Base-by-base conservation (phyloP, 2,797 vertebrate genomes). In the Strix occidentalis region DNA sequence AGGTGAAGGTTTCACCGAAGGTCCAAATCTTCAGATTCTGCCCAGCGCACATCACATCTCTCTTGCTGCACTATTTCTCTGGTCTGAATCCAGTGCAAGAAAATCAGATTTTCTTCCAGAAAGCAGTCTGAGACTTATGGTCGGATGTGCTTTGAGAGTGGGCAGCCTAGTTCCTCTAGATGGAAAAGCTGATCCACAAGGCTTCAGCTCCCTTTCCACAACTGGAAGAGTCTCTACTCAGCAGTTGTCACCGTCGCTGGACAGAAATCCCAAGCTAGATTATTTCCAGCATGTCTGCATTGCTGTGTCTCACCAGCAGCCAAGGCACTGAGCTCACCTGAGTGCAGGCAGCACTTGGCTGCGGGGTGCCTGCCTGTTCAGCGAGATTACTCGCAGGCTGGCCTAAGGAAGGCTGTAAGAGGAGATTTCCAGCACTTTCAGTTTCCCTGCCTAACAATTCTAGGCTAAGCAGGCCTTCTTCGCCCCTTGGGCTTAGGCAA, bases 61-160 rank as follows among this genome's bases (percentile, higher is more conserved):
- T 66, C 41, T 46, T 43, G 46, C 72, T 37, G 48, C 35, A 33
- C 54, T 74, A 50, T 18, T 37, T 31, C 39, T 77, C 29, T 48
- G 19, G 17, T 80, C 37, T 4, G 0, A 87, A 70, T 83, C 70
- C 92, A 51, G 43, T 0, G 12, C 12, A 41, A 90, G 74, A 64
- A 79, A 93, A 57, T 23, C 71, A 35, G 6, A 23, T 57, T 60
- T 58, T 87, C 76, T 85, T 94, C 70, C 43, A 64, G 81, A 92
- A 94, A 94, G 81, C 50, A 61, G 75, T 13, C 74, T 26, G 82
- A 74, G 61, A 93, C 70, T 74, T 87, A 77, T 1, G 21, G 87
- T 71, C 3, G 2, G 66, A 68, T 1, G 0, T 33, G 63, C 88
- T 91, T 33, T 84, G 39, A 37, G 31, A 61, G 19, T 0, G 5